phyloP scores from a whole-genome alignment of 2,113 vertebrate species.

The Antigone vipio region DNA sequence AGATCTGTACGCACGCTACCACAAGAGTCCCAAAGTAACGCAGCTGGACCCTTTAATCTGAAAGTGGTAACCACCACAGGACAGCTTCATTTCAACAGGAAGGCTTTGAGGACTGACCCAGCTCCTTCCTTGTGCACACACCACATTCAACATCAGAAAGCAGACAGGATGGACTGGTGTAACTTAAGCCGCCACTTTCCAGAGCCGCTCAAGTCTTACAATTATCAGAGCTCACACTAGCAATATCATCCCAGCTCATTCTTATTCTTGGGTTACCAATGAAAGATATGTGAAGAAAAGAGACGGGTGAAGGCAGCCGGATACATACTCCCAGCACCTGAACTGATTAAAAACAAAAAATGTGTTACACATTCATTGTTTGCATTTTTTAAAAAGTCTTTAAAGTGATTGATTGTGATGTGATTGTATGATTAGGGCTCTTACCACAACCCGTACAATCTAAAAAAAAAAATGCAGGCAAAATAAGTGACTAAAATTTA shows the following conservation, averaged over 20 bases:
- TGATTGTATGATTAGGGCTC: conserved; percentile 71
- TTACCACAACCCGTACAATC: conserved; percentile 18
- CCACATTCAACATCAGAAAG: background rate
- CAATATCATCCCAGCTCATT: background rate
- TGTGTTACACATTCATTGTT: conserved; percentile 64
- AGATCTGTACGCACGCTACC: background rate
- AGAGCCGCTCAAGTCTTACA: background rate
- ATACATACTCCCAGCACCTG: conserved; percentile 46
- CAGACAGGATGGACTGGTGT: background rate
- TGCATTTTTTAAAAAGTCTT: conserved; percentile 33
- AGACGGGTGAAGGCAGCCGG: conserved; percentile 52
- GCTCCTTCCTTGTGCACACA: background rate
- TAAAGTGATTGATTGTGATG: conserved; percentile 56
- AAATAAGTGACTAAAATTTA: conserved; percentile 65
- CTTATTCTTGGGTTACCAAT: background rate
- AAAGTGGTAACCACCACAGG: background rate
- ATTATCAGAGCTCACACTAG: background rate
- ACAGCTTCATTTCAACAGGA: background rate
- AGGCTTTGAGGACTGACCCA: background rate
- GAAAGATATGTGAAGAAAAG: conserved; percentile 50
- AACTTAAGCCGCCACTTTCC: background rate
- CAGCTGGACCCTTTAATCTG: background rate
- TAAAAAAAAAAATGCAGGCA: conserved; percentile 42
- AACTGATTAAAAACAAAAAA: conserved; percentile 8
- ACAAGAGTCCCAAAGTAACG: background rate